Conservation (phyloP, 2,888 invertebrate species). For the Epiblema foenella region DNA sequence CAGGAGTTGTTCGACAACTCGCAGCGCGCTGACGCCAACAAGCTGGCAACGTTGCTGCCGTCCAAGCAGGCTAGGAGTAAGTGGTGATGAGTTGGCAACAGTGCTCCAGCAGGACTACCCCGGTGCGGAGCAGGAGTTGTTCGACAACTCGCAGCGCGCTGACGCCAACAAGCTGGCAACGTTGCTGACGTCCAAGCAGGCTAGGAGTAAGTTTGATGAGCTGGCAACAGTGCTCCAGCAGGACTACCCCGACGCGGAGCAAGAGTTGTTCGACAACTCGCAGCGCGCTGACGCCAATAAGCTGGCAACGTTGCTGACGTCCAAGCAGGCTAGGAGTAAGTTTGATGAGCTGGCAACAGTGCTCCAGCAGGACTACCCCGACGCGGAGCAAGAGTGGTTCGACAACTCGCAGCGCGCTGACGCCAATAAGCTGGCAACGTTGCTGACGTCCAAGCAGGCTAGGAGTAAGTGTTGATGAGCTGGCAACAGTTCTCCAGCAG, state of each 20-base stretch:
- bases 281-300: slow-evolving; percentile 89
- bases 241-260: slow-evolving; percentile 89
- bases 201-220: slow-evolving; percentile 83
- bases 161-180: slow-evolving; percentile 91
- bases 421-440: slow-evolving; percentile 90
- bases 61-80: slow-evolving; percentile 92
- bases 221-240: background rate
- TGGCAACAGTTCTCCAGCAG: too few relatives aligned
- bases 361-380: too few relatives aligned
- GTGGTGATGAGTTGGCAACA: slow-evolving; percentile 48
- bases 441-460: slow-evolving; percentile 92
- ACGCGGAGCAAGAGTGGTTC: slow-evolving; percentile 85
- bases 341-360: too few relatives aligned
- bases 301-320: slow-evolving; percentile 90
- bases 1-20: slow-evolving; percentile 88
- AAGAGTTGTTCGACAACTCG: slow-evolving; percentile 88
- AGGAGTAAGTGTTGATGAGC: slow-evolving; percentile 86
- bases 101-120: slow-evolving; percentile 87
- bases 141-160: slow-evolving; percentile 88
- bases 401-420: slow-evolving; percentile 89
- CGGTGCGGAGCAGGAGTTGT: slow-evolving; percentile 85
- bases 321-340: slow-evolving; percentile 92
- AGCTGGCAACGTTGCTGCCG: slow-evolving; percentile 90
- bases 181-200: slow-evolving; percentile 91
- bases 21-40: slow-evolving; percentile 89